Conservation (phyloP, 2,113 vertebrate species). For the Peromyscus californicus region DNA sequence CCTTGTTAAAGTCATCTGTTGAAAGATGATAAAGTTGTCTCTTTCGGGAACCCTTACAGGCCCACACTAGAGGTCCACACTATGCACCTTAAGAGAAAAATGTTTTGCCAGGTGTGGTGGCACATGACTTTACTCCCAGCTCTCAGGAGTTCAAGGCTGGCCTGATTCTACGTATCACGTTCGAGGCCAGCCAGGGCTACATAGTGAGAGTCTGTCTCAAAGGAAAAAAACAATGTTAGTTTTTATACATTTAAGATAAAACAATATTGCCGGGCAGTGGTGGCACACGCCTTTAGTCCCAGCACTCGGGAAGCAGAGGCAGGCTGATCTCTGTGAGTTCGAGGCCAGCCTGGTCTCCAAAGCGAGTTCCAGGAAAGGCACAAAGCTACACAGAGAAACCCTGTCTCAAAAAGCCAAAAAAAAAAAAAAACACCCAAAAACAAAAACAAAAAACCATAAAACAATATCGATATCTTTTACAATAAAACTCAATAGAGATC, state of each 20-base stretch:
- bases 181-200: background rate
- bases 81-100: background rate
- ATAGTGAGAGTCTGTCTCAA: background rate
- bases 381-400: too few relatives aligned
- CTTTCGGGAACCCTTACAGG: background rate
- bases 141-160: background rate
- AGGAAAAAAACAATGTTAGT: background rate
- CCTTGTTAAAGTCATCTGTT: slow-evolving; percentile 81
- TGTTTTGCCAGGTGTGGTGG: background rate
- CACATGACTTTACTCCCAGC: background rate
- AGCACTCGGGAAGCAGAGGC: too few relatives aligned
- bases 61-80: background rate
- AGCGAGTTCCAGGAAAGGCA: too few relatives aligned
- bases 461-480: background rate
- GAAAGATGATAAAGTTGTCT: background rate
- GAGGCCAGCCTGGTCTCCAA: too few relatives aligned
- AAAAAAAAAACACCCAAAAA: too few relatives aligned
- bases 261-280: background rate
- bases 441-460: background rate
- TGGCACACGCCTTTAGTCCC: too few relatives aligned
- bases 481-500: background rate
- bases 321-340: too few relatives aligned
- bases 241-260: slow-evolving; percentile 34
- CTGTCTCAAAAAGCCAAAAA: too few relatives aligned
- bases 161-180: background rate